Conservation (phyloP, 2,113 vertebrate species). For the Strigops habroptila region DNA sequence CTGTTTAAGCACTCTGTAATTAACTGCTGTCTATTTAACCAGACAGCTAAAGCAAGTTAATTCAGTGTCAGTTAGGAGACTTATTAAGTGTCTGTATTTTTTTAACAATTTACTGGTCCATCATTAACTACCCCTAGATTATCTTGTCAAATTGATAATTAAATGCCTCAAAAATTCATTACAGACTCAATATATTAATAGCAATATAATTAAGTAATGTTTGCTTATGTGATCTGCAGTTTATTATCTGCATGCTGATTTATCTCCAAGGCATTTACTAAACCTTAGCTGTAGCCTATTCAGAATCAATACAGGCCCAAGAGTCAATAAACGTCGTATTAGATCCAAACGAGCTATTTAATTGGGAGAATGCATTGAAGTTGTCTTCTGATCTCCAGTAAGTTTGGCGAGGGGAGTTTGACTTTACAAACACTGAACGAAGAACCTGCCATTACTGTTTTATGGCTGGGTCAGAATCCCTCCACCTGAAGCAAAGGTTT, state of each 20-base stretch:
- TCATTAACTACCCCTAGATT: slow-evolving; percentile 77
- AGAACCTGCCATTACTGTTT: neutral
- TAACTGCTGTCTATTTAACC: slow-evolving; percentile 73
- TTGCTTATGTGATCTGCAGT: slow-evolving; percentile 73
- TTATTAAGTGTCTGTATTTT: slow-evolving; percentile 70
- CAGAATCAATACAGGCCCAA: slow-evolving; percentile 67
- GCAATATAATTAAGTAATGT: slow-evolving; percentile 77
- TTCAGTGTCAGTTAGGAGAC: slow-evolving; percentile 72
- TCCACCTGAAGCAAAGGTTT: neutral
- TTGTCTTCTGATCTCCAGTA: neutral
- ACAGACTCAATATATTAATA: slow-evolving; percentile 72
- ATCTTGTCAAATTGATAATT: slow-evolving; percentile 80
- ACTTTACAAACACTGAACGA: neutral
- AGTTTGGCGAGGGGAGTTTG: neutral
- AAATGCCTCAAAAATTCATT: slow-evolving; percentile 79
- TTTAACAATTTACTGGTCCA: slow-evolving; percentile 72
- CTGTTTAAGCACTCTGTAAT: slow-evolving; percentile 70
- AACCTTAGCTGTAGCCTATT: slow-evolving; percentile 56
- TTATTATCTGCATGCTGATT: slow-evolving; percentile 76
- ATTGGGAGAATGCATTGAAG: slow-evolving; percentile 31
- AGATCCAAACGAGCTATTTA: slow-evolving; percentile 61
- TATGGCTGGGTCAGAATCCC: neutral
- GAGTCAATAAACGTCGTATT: slow-evolving; percentile 68
- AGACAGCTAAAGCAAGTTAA: slow-evolving; percentile 72
- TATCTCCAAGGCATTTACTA: slow-evolving; percentile 70